Percentiles rank a stretch among this genome's conserved stretches.
phyloP scores from a whole-genome alignment of 2,113 vertebrate genomes.

The Malurus elegans region DNA sequence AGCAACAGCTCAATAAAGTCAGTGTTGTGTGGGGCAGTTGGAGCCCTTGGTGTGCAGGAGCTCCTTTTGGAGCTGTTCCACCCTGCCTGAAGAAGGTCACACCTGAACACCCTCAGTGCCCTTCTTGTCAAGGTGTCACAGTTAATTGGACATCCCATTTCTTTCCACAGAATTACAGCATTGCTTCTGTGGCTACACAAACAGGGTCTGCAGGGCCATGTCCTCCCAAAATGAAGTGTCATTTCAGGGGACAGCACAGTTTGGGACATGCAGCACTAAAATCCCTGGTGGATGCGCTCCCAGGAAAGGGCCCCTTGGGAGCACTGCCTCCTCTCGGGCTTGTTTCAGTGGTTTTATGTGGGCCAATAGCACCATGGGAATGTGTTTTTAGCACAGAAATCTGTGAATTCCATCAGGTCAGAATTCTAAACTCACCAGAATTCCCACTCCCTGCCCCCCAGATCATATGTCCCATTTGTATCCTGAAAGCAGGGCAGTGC shows the following conservation, averaged over 20 bases:
- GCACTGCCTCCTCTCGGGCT: neutral
- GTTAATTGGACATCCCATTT: neutral
- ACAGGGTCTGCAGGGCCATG: neutral
- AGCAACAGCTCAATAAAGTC: neutral
- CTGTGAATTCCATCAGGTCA: fast-evolving
- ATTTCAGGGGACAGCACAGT: neutral
- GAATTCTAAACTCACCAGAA: neutral
- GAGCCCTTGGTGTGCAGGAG: neutral
- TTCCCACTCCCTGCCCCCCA: neutral
- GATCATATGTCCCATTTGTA: neutral
- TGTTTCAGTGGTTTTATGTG: neutral
- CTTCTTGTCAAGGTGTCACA: neutral
- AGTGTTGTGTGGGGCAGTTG: neutral
- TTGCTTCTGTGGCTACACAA: neutral
- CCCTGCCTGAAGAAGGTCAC: neutral
- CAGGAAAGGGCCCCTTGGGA: neutral
- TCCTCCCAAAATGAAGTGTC: neutral
- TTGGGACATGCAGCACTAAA: neutral
- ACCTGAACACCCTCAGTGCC: neutral
- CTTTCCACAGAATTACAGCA: fast-evolving
- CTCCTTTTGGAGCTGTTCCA: neutral
- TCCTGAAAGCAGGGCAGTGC: neutral
- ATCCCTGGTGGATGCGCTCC: neutral
- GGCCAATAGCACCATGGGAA: neutral
- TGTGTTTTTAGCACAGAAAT: neutral